Evolutionary conservation across 2,797 vertebrate species (phyloP).

Genomic region (Micrastur ruficollis): DNA sequence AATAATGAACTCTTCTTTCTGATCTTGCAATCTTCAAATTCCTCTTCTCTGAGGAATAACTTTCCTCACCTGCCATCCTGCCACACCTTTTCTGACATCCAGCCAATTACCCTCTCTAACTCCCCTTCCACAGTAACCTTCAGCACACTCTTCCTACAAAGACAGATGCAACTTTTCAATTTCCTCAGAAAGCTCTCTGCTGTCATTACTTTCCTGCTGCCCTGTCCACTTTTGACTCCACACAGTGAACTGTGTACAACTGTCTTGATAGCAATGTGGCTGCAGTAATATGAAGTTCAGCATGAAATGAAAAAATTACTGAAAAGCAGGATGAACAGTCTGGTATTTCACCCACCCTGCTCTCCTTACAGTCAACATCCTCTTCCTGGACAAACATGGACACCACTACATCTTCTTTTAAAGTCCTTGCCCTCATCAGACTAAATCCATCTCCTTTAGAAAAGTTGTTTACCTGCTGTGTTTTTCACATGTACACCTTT

Average conservation of each 20-base stretch:
- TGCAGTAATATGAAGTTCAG: not conserved
- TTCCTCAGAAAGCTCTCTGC: not conserved
- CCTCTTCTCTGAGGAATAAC: not conserved
- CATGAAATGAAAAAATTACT: not conserved
- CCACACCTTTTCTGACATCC: not conserved
- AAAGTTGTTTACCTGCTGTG: not conserved
- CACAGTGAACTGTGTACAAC: not conserved
- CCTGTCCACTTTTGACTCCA: not conserved
- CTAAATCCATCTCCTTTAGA: not conserved
- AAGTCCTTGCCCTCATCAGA: not conserved
- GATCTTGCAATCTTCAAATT: slow-evolving; percentile 8
- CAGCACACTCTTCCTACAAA: not conserved
- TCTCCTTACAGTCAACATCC: not conserved
- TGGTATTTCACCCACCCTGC: not conserved
- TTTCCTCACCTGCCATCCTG: not conserved
- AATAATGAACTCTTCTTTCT: not conserved
- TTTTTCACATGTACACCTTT: slow-evolving; percentile 19
- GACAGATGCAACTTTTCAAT: not conserved
- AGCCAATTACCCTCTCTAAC: not conserved
- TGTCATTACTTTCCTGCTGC: not conserved
- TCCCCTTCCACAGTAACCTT: not conserved
- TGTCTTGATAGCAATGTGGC: not conserved
- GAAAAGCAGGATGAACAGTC: not conserved
- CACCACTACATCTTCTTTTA: not conserved
- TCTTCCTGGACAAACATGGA: not conserved